Percentiles rank a stretch among this genome's conserved stretches.
Evolutionary conservation across 2,888 invertebrate species (phyloP).

Genomic region (Drosophila pegasa): DNA sequence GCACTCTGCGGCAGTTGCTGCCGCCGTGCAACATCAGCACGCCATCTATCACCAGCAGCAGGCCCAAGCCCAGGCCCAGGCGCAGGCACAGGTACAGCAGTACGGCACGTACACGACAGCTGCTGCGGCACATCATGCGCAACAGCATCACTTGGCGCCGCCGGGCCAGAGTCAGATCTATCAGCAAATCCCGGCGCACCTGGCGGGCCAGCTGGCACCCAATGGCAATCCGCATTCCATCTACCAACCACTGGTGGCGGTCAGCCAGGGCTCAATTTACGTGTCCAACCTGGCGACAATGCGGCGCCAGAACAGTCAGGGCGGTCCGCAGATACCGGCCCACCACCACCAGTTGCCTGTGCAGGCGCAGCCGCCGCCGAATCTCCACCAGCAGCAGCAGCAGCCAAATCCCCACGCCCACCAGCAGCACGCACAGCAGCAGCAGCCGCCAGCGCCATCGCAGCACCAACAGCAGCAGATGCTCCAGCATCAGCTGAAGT

Average conservation of each 20-base stretch:
- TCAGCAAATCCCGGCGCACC: conserved; percentile 84
- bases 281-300: conserved; percentile 84
- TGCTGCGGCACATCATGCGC: conserved; percentile 73
- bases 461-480: conserved; percentile 85
- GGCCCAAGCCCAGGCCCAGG: conserved; percentile 47
- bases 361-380: conserved; percentile 68
- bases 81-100: conserved; percentile 80
- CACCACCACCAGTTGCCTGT: conserved; percentile 66
- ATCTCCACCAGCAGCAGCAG: conserved; percentile 65
- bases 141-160: conserved; percentile 81
- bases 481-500: conserved; percentile 64
- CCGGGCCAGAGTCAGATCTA: conserved; percentile 83
- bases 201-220: conserved; percentile 76
- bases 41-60: conserved; percentile 84
- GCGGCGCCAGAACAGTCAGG: conserved; percentile 83
- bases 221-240: conserved; percentile 83
- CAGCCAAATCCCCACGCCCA: conserved; percentile 41
- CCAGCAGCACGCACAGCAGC: conserved; percentile 56
- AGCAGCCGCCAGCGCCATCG: conserved; percentile 61
- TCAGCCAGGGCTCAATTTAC: conserved; percentile 82
- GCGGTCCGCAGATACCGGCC: conserved; percentile 79
- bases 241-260: conserved; percentile 83
- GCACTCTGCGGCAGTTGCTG: conserved; percentile 85
- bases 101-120: conserved; percentile 81
- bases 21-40: conserved; percentile 86